These are phyloP conservation scores for Forbesichthys agassizii DNA, from an alignment of 2,113 vertebrate genomes.

Conservation along the genomic window DNA sequence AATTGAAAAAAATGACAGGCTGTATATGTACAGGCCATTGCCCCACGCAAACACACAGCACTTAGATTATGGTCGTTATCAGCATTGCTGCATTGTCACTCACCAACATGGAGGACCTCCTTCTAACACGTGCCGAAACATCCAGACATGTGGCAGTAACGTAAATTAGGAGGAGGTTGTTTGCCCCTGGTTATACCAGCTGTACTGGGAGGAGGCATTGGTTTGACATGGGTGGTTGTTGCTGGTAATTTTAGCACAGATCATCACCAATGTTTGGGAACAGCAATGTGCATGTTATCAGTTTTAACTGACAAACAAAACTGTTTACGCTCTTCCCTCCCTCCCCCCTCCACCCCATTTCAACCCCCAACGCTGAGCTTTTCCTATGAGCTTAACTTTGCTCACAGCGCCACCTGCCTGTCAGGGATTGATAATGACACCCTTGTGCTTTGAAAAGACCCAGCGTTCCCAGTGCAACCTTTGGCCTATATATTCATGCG, in stretches of 20 bases:
- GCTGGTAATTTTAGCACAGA: not conserved
- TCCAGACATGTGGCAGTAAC: conserved; percentile 52
- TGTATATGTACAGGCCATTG: conserved; percentile 61
- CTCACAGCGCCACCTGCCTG: conserved; percentile 85
- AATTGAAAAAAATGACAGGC: conserved; percentile 82
- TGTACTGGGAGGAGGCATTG: conserved; percentile 32
- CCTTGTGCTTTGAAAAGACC: conserved; percentile 25
- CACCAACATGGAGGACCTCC: conserved; percentile 45
- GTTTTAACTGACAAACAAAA: too few relatives aligned
- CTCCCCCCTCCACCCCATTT: too few relatives aligned
- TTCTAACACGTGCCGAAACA: conserved; percentile 42
- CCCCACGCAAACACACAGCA: conserved; percentile 51
- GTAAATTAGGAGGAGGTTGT: conserved; percentile 62
- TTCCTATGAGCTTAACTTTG: conserved; percentile 72
- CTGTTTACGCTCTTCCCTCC: too few relatives aligned
- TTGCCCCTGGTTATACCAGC: conserved; percentile 52
- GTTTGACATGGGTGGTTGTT: conserved; percentile 16
- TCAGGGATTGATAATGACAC: conserved; percentile 73
- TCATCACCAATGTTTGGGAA: conserved; percentile 18
- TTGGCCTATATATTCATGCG: not conserved
- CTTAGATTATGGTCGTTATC: conserved; percentile 77
- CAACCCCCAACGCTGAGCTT: too few relatives aligned
- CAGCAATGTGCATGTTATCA: conserved; percentile 17
- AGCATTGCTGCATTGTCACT: conserved; percentile 67
- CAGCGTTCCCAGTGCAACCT: conserved; percentile 1